Base-by-base conservation (phyloP, 2,113 vertebrate species). In the Semnornis frantzii region DNA sequence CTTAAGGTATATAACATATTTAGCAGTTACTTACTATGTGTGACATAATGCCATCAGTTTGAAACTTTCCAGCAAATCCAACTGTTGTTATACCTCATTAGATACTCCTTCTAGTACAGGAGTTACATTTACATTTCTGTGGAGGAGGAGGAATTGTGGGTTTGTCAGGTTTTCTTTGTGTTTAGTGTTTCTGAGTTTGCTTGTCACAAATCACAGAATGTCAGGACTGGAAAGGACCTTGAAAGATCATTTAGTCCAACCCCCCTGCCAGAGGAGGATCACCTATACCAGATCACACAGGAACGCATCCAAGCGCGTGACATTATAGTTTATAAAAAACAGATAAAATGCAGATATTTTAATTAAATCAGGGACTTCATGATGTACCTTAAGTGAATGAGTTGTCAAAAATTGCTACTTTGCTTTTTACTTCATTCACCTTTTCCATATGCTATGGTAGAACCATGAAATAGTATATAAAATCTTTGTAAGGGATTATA, bases 1-100 rank as follows among this genome's bases (percentile, higher is more conserved):
- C 97, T 99, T 82, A 99, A 99, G 98, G 99, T 99, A 98, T 92
- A 95, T 8, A 55, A 23, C 31, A 24, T 60, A 81, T 91, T 85
- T 68, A 73, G 20, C 13, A 52, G 31, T 73, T 7, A 33, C 66
- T 59, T 50, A 79, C 20, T 82, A 64, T 60, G 25, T 10, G 31
- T 33, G 25, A 27, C 7, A 8, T 25, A 42, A 54, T 85, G 24
- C 6, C 2, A 6, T 50, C 82, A 55, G 6, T 77, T 84, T 77
- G 68, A 44, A 3, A 3, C 19, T 92, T 92, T 28, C 9, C 9
- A 74, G 31, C 2, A 76, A 48, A 55, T 66, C 60, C 44, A 54
- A 14, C 10, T 30, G 34, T 89, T 82, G 12, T 30, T 34, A 12
- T 63, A 13, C 27, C 13, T 87, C 33, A 15, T 71, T 42, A 42